Base-by-base conservation (phyloP, 2,888 invertebrate genomes). In the Mimumesa dahlbomi region DNA sequence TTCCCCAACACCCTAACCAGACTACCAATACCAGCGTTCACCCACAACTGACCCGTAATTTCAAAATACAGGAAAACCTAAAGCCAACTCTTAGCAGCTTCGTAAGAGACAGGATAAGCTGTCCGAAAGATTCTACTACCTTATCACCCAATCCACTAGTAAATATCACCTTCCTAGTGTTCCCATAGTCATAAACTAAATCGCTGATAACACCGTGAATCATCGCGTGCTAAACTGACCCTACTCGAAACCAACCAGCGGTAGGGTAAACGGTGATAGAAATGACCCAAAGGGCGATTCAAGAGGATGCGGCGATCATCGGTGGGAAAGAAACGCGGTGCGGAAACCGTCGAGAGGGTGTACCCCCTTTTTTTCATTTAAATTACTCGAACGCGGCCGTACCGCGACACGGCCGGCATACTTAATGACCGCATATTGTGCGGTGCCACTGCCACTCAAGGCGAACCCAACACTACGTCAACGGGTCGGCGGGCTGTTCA, bases 401-500 rank as follows among this genome's bases (percentile, higher is more conserved):
- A 40, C 52, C 25, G 49, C 52, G 59, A 75, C 52, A 46, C 65
- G 36, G 50, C 48, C 64, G 19, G 77, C 71, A 79, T 79, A 80
- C 58, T 57, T 77, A 79, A 79, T 80, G 65, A 58, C 65, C 53
- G 69, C 65, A 72, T 75, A 80, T 77, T 80, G 65, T 65, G 57
- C 68, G 65, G 66, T 72, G 78, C 75, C 69, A 73, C 65, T 72
- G 77, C 72, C 79, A 77, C 66, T 77, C 73, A 79, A 77, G 73
- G 67, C 61, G 42, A 77, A 50, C n/a, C 54, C 57, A 54, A 38
- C 57, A 68, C 77, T 67, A 56, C 66, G 74, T 73, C 77, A 77
- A 77, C 66, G 52, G 42, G 45, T 6, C 40, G 31, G 34, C 43
- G 36, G 59, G 9, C 72, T 77, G 79, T 43, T 75, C 69, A 11